A percentile compares a stretch with the other conserved stretches of the same genome.
Evolutionary conservation across 1,140 invertebrate genomes (phyloP).

Genomic region (Hypothenemus hampei): DNA sequence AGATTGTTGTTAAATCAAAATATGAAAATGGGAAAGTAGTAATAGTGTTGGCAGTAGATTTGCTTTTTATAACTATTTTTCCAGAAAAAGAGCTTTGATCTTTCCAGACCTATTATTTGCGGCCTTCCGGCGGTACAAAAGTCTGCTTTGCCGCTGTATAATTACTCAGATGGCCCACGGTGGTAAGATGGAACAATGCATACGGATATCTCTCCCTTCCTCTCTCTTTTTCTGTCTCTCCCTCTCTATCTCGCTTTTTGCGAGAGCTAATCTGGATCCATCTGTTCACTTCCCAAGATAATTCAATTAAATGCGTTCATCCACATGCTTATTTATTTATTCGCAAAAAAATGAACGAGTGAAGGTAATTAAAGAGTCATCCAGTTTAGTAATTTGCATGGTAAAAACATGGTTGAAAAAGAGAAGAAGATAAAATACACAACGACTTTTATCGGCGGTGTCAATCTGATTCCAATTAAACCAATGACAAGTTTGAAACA

Average conservation of each 20-base stretch:
- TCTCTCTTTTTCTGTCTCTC: too few species aligned
- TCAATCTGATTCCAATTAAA: constrained; percentile 20
- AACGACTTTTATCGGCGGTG: constrained; percentile 13
- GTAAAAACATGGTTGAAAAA: constrained; percentile 5
- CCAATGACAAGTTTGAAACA: constrained; percentile 16
- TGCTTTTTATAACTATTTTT: too few species aligned
- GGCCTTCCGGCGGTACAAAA: not conserved
- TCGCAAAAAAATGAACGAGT: too few species aligned
- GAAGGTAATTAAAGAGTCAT: too few species aligned
- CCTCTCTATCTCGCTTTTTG: too few species aligned
- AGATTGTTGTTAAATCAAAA: not conserved
- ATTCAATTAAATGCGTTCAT: too few species aligned
- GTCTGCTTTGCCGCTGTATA: constrained; percentile 6
- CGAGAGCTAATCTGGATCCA: constrained; percentile 1
- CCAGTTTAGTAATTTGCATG: too few species aligned
- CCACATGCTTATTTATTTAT: too few species aligned
- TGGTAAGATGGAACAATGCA: not conserved
- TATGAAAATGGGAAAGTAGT: too few species aligned
- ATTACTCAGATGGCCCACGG: constrained; percentile 1
- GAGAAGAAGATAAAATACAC: constrained; percentile 4
- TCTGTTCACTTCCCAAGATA: not conserved
- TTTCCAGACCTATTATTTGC: constrained; percentile 3
- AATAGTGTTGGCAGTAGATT: too few species aligned
- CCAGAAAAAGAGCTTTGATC: too few species aligned
- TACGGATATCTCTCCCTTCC: not conserved